Conservation (phyloP, 2,113 vertebrate species). For the Plotosus lineatus region DNA sequence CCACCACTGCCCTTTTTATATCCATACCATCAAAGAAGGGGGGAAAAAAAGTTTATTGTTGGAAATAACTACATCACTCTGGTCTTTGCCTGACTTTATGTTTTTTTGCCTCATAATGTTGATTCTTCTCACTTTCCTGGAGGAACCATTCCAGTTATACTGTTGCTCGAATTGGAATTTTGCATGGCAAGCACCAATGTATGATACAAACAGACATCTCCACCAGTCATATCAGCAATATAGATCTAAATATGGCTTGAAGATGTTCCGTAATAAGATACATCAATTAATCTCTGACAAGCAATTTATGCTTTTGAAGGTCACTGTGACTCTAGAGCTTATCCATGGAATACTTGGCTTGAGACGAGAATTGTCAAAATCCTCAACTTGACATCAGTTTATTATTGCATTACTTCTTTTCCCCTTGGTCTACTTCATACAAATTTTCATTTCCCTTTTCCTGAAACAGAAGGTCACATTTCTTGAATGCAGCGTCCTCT, state of each 20-base stretch:
- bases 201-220: not conserved
- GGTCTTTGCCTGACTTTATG: too few relatives aligned
- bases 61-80: too few relatives aligned
- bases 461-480: not conserved
- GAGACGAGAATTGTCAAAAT: not conserved
- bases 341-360: not conserved
- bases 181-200: not conserved
- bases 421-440: not conserved
- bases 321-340: not conserved
- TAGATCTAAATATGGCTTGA: not conserved
- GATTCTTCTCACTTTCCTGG: too few relatives aligned
- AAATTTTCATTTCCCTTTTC: not conserved
- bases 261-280: not conserved
- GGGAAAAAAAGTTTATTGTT: too few relatives aligned
- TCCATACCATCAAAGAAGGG: too few relatives aligned
- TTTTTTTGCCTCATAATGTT: too few relatives aligned
- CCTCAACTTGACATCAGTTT: not conserved
- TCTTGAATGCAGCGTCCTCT: not conserved
- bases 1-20: too few relatives aligned
- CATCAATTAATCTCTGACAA: not conserved
- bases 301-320: not conserved
- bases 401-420: not conserved
- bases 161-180: too few relatives aligned
- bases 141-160: too few relatives aligned
- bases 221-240: not conserved